Percentiles rank a stretch among this genome's conserved stretches.
These are phyloP conservation scores for Goniozus legneri DNA, from an alignment of 1,140 invertebrate genomes.

Conservation along the genomic window DNA sequence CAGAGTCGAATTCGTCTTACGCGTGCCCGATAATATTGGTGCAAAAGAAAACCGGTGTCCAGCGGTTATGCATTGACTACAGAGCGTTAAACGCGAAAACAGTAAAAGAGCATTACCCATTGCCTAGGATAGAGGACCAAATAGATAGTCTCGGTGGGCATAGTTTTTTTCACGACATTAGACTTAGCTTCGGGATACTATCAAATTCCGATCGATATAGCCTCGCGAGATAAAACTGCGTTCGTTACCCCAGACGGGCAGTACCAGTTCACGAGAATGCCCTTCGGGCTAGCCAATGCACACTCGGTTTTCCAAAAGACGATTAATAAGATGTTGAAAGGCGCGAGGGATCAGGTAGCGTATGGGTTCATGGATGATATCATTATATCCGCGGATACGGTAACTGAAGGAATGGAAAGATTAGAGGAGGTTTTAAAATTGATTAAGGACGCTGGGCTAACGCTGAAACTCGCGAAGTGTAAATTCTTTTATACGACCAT, in stretches of 20 bases:
- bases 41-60: conserved; percentile 45
- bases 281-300: conserved; percentile 3
- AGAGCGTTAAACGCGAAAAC: not conserved
- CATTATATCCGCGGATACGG: not conserved
- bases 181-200: conserved; percentile 4
- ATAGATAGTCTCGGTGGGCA: not conserved
- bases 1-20: conserved; percentile 41
- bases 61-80: not conserved
- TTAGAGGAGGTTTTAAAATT: not conserved
- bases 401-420: conserved; percentile 4
- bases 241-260: not conserved
- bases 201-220: not conserved
- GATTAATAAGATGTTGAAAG: not conserved
- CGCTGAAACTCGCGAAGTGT: conserved; percentile 5
- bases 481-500: not conserved
- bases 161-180: not conserved
- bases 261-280: conserved; percentile 2
- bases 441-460: not conserved
- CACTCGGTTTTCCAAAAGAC: not conserved
- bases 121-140: not conserved
- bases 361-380: conserved; percentile 10
- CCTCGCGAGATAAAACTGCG: not conserved
- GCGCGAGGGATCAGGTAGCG: not conserved
- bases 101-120: not conserved
- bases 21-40: conserved; percentile 47